Base-by-base conservation (phyloP, 2,888 invertebrate genomes). In the Diarsia rubi region DNA sequence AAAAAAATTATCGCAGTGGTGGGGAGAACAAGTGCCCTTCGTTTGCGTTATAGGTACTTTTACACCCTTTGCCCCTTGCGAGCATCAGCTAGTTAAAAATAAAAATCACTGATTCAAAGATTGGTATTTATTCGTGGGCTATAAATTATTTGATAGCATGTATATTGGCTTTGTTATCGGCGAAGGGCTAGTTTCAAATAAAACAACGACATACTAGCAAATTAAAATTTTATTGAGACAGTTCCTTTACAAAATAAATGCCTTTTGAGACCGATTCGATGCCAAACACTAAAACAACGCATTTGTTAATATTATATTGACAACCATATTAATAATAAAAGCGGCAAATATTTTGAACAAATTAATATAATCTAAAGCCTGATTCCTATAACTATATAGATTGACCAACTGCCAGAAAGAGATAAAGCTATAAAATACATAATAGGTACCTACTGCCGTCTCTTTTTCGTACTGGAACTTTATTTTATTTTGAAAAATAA, bases 241-340 rank as follows among this genome's bases (percentile, higher is more conserved):
- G 5, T 27, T 62, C 42, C 57, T 75, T 65, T 49, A 76, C 63
- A 77, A 83, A 81, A 78, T 85, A 87, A 83, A 82, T 85, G 78
- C 84, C 78, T 59, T 85, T 86, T 77, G 82, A 83, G 78, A 86
- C 86, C 86, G 62, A 81, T 63, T 44, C 27, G 27, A 69, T 70
- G 73, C 62, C 77, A 68, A 52, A 52, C 59, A 67, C 44, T 37
- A 66, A 14, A 73, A 54, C 31, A 54, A 81, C 37, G 44, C 64
- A 42, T 66, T 57, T 16, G 52, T 21, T 63, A 24, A 27, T 14
- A 24, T 16, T 14, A 24, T 16, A 45, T 67, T 78, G 57, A 78
- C 79, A 79, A 78, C 57, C 57, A 63, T 62, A 52, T 70, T 44
- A 64, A 24, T 59, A 64, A 47, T 54, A 59, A 47, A 65, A 63